phyloP scores from a whole-genome alignment of 2,113 vertebrate genomes.

The Aptenodytes forsteri region DNA sequence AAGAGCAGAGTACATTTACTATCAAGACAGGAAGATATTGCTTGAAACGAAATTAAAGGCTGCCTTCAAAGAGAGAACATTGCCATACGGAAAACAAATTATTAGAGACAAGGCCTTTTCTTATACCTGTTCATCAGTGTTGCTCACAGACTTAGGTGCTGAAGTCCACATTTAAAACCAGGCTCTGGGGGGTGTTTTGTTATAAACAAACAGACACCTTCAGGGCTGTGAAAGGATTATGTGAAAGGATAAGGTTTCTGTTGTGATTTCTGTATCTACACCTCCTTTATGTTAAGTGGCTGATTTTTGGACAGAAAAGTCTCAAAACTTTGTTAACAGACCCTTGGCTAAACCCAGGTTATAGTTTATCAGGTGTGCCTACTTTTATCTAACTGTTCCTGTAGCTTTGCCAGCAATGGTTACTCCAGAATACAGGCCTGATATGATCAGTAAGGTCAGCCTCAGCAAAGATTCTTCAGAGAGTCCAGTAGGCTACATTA shows the following conservation, averaged over 20 bases:
- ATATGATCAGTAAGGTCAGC: background rate
- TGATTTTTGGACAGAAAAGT: background rate
- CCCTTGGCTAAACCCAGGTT: background rate
- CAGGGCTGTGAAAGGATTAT: background rate
- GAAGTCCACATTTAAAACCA: background rate
- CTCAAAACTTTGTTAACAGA: background rate
- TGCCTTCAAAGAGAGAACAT: background rate
- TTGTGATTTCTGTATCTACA: background rate
- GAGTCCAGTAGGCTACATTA: background rate
- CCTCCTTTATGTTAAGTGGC: background rate
- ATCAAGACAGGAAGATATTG: background rate
- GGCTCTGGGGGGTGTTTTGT: background rate
- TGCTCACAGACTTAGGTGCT: background rate
- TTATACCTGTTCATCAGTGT: background rate
- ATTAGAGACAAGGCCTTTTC: background rate
- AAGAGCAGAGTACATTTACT: background rate
- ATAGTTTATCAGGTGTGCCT: background rate
- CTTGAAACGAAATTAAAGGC: background rate
- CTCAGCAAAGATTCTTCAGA: background rate
- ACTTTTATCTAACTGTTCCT: background rate
- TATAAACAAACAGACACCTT: background rate
- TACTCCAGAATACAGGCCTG: background rate
- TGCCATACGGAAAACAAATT: background rate
- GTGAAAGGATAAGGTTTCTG: background rate
- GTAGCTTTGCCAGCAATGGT: background rate